phyloP scores from a whole-genome alignment of 2,113 vertebrate species.

The Channa maculata region DNA sequence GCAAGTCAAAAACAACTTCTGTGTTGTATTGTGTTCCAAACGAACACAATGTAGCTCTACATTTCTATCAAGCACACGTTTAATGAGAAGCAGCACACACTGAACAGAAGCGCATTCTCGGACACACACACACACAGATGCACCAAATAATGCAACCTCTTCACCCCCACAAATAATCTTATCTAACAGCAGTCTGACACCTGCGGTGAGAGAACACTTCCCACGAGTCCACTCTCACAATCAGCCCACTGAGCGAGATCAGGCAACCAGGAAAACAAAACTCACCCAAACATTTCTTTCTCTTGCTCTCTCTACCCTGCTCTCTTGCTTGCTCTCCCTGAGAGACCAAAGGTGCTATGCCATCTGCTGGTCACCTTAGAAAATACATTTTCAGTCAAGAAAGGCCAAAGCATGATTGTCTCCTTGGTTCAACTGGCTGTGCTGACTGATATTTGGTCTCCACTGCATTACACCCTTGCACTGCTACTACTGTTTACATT shows the following conservation, averaged over 20 bases:
- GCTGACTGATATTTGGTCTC: conserved; percentile 24
- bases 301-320: conserved; percentile 25
- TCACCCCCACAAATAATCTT: conserved; percentile 79
- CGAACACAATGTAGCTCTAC: conserved; percentile 49
- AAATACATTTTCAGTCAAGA: conserved; percentile 40
- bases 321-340: conserved; percentile 29
- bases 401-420: conserved; percentile 11
- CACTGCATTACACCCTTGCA: conserved; percentile 6
- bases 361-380: conserved; percentile 75
- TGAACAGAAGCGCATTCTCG: conserved; percentile 12
- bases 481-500: too few relatives aligned
- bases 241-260: conserved; percentile 78
- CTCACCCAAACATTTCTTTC: conserved; percentile 65
- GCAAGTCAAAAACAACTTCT: conserved; percentile 67
- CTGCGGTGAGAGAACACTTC: conserved; percentile 77
- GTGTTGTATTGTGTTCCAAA: conserved; percentile 48
- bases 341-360: conserved; percentile 75
- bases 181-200: conserved; percentile 80
- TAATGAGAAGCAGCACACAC: conserved; percentile 58
- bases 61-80: conserved; percentile 55
- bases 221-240: conserved; percentile 76
- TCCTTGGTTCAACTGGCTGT: not conserved
- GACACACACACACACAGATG: conserved; percentile 16
- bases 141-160: conserved; percentile 67
- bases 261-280: conserved; percentile 80